Conservation (phyloP, 2,888 invertebrate genomes). For the Scaptomyza caliginosa region DNA sequence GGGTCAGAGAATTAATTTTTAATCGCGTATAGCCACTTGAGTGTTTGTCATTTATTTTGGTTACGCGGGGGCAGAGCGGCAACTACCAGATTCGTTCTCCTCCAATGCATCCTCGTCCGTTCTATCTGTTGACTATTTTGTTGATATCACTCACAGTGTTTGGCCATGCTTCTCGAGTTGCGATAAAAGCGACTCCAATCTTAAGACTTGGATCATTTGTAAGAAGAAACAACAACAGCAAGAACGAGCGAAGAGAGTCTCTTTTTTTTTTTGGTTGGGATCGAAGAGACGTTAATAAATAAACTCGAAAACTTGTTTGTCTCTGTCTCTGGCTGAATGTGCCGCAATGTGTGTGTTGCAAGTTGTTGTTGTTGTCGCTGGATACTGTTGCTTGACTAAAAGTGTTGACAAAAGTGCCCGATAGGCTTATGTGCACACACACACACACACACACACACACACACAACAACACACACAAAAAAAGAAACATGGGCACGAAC, state of each 20-base stretch:
- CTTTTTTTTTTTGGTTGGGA: constrained; percentile 5
- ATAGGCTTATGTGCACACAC: constrained; percentile 68
- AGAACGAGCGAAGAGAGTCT: constrained; percentile 11
- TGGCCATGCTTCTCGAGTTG: constrained; percentile 26
- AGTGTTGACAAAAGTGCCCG: constrained; percentile 81
- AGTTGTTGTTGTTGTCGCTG: constrained; percentile 34
- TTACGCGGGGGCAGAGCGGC: not conserved
- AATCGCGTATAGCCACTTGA: constrained; percentile 78
- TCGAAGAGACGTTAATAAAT: constrained; percentile 60
- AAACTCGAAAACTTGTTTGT: constrained; percentile 72
- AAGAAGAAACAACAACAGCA: constrained; percentile 12
- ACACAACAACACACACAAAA: not conserved
- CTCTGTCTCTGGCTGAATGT: constrained; percentile 10
- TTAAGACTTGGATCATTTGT: constrained; percentile 72
- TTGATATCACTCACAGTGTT: constrained; percentile 66
- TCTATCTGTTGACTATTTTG: constrained; percentile 28
- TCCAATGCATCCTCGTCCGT: constrained; percentile 40
- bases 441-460: not conserved
- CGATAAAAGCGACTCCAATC: constrained; percentile 74
- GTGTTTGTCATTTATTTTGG: constrained; percentile 62
- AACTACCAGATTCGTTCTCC: constrained; percentile 14
- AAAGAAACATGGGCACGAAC: constrained; percentile 37
- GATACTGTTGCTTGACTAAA: constrained; percentile 66
- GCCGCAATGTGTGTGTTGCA: constrained; percentile 44
- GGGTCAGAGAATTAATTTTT: constrained; percentile 76